A percentile compares a stretch with the other conserved stretches of the same genome.
Evolutionary conservation across 1,140 invertebrate species (phyloP).

Genomic region (Cheumatopsyche charites): DNA sequence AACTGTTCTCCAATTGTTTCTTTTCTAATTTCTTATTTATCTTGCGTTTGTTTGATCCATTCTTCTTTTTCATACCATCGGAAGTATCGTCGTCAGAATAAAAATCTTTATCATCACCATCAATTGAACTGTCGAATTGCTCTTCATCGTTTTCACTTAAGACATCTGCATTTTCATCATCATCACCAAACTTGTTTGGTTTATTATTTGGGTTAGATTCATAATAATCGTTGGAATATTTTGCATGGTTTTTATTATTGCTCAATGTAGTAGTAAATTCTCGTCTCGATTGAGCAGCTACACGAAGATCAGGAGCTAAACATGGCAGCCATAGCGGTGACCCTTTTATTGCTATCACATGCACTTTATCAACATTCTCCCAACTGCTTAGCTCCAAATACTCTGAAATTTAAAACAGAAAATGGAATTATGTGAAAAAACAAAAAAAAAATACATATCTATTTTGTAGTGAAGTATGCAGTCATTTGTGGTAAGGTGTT

Average conservation of each 20-base stretch:
- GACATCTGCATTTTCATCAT: background rate
- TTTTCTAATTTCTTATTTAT: constrained; percentile 36
- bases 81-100: constrained; percentile 2
- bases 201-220: background rate
- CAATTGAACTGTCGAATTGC: too few species aligned
- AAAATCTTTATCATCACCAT: constrained; percentile 1
- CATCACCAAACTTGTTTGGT: background rate
- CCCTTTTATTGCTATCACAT: constrained; percentile 32
- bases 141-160: background rate
- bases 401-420: constrained; percentile 28
- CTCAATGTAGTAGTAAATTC: constrained; percentile 37
- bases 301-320: constrained; percentile 39
- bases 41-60: background rate
- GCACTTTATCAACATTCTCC: constrained; percentile 6
- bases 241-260: constrained; percentile 16
- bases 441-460: too few species aligned
- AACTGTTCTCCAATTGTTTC: constrained; percentile 33
- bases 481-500: too few species aligned
- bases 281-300: constrained; percentile 15
- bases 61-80: background rate
- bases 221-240: background rate
- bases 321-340: constrained; percentile 39
- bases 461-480: too few species aligned
- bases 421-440: background rate
- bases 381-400: constrained; percentile 31